A percentile compares a stretch with the other conserved stretches of the same genome.
Evolutionary conservation across 2,888 invertebrate genomes (phyloP).

Genomic region (Cryptocheilus praepositus): DNA sequence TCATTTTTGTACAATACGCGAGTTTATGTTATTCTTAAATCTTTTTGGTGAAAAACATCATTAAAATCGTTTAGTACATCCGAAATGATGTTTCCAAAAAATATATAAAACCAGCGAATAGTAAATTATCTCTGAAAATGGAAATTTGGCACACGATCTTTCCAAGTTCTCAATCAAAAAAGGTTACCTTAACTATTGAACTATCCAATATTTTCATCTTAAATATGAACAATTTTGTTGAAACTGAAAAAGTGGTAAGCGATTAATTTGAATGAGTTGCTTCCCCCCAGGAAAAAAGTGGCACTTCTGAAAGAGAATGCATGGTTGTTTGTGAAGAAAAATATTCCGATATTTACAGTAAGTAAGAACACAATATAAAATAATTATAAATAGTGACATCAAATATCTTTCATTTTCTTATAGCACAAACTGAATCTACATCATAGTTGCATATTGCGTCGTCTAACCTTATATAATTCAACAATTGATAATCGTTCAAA

Average conservation of each 20-base stretch:
- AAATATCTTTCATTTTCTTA: too few species aligned
- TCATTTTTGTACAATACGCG: background rate
- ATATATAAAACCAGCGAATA: constrained; percentile 8
- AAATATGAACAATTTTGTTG: background rate
- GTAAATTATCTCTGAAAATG: background rate
- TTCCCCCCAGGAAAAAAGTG: background rate
- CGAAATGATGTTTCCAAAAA: constrained; percentile 8
- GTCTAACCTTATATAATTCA: background rate
- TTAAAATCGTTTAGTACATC: constrained; percentile 1
- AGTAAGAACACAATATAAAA: constrained; percentile 12
- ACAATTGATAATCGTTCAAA: background rate
- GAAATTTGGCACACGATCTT: background rate
- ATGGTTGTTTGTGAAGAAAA: background rate
- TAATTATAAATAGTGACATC: too few species aligned
- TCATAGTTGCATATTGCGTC: background rate
- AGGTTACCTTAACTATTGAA: background rate
- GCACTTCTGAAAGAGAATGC: background rate
- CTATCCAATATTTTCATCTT: background rate
- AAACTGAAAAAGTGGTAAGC: background rate
- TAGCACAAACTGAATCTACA: too few species aligned
- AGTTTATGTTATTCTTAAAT: background rate
- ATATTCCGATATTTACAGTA: background rate
- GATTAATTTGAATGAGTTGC: background rate
- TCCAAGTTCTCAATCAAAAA: background rate
- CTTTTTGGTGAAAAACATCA: background rate